Percentiles rank a stretch among this genome's conserved stretches.
These are phyloP conservation scores for Platysternon megacephalum DNA, from an alignment of 2,113 vertebrate species.

Conservation along the genomic window DNA sequence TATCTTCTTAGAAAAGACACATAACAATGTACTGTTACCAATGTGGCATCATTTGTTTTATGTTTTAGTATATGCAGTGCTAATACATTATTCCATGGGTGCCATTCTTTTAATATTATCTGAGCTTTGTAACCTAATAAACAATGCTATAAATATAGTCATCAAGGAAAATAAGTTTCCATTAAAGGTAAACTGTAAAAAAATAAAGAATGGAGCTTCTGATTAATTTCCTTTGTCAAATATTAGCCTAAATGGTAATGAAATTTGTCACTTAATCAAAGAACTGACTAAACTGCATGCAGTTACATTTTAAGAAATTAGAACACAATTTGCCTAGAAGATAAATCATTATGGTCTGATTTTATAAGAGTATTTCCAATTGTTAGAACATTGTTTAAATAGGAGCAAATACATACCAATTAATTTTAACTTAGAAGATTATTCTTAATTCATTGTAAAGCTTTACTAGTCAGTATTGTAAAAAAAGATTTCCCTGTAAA, in stretches of 20 bases:
- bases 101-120: background rate
- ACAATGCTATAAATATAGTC: slow-evolving; percentile 21
- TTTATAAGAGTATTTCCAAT: slow-evolving; percentile 74
- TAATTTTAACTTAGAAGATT: slow-evolving; percentile 76
- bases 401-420: slow-evolving; percentile 70
- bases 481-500: slow-evolving; percentile 52
- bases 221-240: slow-evolving; percentile 64
- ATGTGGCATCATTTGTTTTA: background rate
- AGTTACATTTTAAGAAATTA: slow-evolving; percentile 73
- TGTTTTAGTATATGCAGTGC: background rate
- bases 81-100: background rate
- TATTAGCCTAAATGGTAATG: slow-evolving; percentile 49
- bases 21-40: background rate
- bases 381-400: slow-evolving; percentile 70
- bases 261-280: slow-evolving; percentile 73
- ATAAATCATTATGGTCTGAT: slow-evolving; percentile 74
- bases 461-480: slow-evolving; percentile 57
- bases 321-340: slow-evolving; percentile 72
- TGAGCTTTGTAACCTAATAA: slow-evolving; percentile 22
- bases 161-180: slow-evolving; percentile 29
- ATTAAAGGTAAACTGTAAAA: slow-evolving; percentile 38
- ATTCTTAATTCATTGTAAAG: slow-evolving; percentile 65
- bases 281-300: slow-evolving; percentile 52
- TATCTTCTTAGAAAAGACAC: background rate
- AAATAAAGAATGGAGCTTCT: slow-evolving; percentile 48